These are phyloP conservation scores for Plemyria rubiginata DNA, from an alignment of 2,888 invertebrate species.

Conservation along the genomic window DNA sequence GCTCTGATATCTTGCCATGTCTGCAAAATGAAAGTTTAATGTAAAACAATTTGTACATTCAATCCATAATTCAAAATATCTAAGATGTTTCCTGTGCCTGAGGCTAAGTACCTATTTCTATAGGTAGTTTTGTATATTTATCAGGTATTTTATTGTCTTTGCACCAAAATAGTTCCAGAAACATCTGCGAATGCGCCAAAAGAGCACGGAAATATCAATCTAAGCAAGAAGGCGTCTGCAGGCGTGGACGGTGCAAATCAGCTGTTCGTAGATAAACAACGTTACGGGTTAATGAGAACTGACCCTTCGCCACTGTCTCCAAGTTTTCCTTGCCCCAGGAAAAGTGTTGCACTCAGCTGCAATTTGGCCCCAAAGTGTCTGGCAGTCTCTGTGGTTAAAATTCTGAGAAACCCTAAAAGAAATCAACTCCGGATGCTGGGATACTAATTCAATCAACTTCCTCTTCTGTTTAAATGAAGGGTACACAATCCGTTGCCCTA, in stretches of 20 bases:
- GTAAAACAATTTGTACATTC: not conserved
- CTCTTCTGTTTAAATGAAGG: conserved; percentile 69
- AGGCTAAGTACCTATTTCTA: too few relatives aligned
- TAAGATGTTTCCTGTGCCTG: too few relatives aligned
- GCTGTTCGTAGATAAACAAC: too few relatives aligned
- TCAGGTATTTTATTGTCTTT: not conserved
- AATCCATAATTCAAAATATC: too few relatives aligned
- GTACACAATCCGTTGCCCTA: conserved; percentile 61
- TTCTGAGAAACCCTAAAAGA: conserved; percentile 65
- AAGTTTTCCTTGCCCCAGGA: conserved; percentile 73
- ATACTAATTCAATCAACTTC: conserved; percentile 68
- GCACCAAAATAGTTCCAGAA: not conserved
- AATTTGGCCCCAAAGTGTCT: conserved; percentile 69
- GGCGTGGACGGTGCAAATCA: too few relatives aligned
- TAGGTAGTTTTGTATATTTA: too few relatives aligned
- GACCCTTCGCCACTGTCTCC: conserved; percentile 79
- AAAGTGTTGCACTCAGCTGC: conserved; percentile 71
- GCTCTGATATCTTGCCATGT: conserved; percentile 77
- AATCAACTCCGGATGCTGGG: conserved; percentile 70
- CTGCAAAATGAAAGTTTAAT: conserved; percentile 52
- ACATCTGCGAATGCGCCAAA: not conserved
- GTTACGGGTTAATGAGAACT: too few relatives aligned
- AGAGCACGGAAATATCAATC: too few relatives aligned
- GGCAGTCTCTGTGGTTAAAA: conserved; percentile 67
- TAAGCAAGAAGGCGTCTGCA: too few relatives aligned